phyloP scores from a whole-genome alignment of 2,797 vertebrate species.

The Falco concolor region DNA sequence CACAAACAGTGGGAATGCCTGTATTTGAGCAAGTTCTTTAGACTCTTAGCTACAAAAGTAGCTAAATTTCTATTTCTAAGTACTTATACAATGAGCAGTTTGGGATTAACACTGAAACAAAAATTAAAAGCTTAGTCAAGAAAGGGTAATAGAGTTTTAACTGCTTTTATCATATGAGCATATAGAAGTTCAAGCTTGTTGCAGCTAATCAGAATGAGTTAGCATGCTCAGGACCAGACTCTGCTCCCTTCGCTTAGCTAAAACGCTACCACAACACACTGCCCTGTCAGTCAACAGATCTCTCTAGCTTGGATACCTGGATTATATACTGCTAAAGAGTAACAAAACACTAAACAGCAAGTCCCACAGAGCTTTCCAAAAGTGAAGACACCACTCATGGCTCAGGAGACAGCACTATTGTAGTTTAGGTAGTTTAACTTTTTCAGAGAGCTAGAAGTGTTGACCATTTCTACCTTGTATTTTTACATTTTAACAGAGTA shows the following conservation, averaged over 20 bases:
- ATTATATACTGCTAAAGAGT: background rate
- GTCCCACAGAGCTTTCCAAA: background rate
- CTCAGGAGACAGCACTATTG: fast-evolving
- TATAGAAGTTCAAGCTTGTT: background rate
- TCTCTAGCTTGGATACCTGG: background rate
- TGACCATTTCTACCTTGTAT: background rate
- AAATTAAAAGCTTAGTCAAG: background rate
- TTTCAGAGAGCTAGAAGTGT: background rate
- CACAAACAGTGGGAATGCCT: background rate
- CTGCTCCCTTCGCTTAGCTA: background rate
- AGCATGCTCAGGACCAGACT: background rate
- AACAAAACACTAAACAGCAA: background rate
- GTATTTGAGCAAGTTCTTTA: background rate
- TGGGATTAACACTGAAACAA: background rate
- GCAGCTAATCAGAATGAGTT: background rate
- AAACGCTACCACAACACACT: background rate
- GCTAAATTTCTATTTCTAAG: background rate
- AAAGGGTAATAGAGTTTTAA: background rate
- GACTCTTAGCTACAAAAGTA: background rate
- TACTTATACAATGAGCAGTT: background rate
- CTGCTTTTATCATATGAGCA: background rate
- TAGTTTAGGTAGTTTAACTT: background rate
- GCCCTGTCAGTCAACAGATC: background rate
- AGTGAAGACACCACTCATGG: background rate
- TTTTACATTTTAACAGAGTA: background rate